These are phyloP conservation scores for Torymus aiolomorphi DNA, from an alignment of 2,888 invertebrate species.

Conservation along the genomic window DNA sequence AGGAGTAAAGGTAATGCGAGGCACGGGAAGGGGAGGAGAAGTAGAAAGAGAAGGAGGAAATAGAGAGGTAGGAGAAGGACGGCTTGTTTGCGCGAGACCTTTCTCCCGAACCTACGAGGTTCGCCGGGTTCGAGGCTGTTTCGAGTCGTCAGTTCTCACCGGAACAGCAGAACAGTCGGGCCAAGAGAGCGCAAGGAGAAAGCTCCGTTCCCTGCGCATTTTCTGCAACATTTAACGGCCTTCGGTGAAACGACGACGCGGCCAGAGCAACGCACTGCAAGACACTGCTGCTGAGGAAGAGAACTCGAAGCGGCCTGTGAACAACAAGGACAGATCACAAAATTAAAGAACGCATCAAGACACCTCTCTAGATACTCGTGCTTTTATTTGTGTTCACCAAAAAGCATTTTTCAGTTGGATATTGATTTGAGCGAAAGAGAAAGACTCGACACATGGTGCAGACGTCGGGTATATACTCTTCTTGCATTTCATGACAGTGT, in stretches of 20 bases:
- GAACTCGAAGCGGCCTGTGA: too few species aligned
- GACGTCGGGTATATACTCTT: not conserved
- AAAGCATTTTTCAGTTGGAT: too few species aligned
- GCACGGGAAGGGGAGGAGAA: slow-evolving; percentile 49
- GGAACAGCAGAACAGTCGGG: slow-evolving; percentile 33
- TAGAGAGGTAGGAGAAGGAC: slow-evolving; percentile 40
- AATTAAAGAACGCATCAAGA: too few species aligned
- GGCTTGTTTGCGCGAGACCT: slow-evolving; percentile 33
- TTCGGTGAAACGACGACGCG: not conserved
- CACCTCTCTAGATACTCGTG: too few species aligned
- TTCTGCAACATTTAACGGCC: not conserved
- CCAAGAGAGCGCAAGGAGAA: slow-evolving; percentile 30
- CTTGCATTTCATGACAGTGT: slow-evolving; percentile 44
- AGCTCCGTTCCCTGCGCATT: slow-evolving; percentile 31
- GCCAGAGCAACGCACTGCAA: too few species aligned
- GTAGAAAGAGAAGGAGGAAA: slow-evolving; percentile 36
- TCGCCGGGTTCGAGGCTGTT: slow-evolving; percentile 29
- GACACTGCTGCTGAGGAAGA: too few species aligned
- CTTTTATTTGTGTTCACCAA: too few species aligned
- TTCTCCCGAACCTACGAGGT: slow-evolving; percentile 49
- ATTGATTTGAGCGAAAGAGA: not conserved
- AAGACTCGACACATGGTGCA: slow-evolving; percentile 36
- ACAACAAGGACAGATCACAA: too few species aligned
- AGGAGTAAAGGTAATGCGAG: not conserved
- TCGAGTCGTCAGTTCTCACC: slow-evolving; percentile 49